These are phyloP conservation scores for Sus scrofa DNA, from an alignment of 2,113 vertebrate species.

Conservation along the genomic window T2T-Sscrofa CM000824.6:131462501-131463000, in stretches of 20 bases:
- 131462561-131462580: neutral
- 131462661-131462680: neutral
- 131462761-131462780: neutral
- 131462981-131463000: neutral
- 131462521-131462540: neutral
- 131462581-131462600: slow-evolving; percentile 26
- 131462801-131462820: neutral
- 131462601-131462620: neutral
- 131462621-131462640: neutral
- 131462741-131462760: slow-evolving; percentile 12
- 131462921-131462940: neutral
- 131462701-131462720: neutral
- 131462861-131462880: neutral
- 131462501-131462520: neutral
- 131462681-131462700: neutral
- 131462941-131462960: neutral
- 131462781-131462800: neutral
- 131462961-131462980: neutral
- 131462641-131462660: neutral
- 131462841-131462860: neutral
- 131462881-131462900: neutral
- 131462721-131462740: neutral
- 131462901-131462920: neutral
- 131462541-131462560: neutral
- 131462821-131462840: neutral